Conservation (phyloP, 2,888 invertebrate genomes). For the Drosophila fungiperda region DNA sequence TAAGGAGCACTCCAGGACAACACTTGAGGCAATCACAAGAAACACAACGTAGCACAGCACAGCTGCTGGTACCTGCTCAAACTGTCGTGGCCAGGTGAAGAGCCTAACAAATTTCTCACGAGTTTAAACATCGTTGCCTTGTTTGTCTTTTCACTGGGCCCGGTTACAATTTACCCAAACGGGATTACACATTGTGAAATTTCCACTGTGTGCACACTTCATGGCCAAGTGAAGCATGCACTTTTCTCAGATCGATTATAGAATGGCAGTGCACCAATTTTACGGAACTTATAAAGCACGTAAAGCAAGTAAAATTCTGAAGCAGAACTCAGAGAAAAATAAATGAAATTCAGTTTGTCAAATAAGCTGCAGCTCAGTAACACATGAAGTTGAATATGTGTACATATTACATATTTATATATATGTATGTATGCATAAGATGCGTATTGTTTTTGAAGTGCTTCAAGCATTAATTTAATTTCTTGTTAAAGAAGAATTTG, state of each 20-base stretch:
- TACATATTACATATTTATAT: background rate
- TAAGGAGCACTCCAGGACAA: slow-evolving; percentile 26
- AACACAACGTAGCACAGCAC: background rate
- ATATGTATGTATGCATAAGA: background rate
- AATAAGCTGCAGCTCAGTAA: slow-evolving; percentile 9
- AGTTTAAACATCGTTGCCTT: slow-evolving; percentile 13
- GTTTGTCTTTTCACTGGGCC: slow-evolving; percentile 46
- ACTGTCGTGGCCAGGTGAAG: slow-evolving; percentile 30
- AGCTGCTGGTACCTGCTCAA: slow-evolving; percentile 11
- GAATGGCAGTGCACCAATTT: slow-evolving; percentile 28
- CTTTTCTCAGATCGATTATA: slow-evolving; percentile 42
- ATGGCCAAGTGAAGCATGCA: slow-evolving; percentile 20
- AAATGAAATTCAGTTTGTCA: slow-evolving; percentile 2
- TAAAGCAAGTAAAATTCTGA: slow-evolving; percentile 1
- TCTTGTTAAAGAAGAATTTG: background rate
- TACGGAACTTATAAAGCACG: background rate
- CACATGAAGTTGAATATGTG: background rate
- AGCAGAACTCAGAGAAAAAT: slow-evolving; percentile 7
- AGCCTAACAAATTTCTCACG: slow-evolving; percentile 36
- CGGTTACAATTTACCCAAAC: slow-evolving; percentile 41
- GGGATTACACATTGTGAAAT: slow-evolving; percentile 57
- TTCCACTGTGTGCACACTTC: slow-evolving; percentile 38
- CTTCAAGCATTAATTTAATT: background rate
- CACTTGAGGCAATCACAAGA: slow-evolving; percentile 46
- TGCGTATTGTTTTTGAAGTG: background rate